Percentiles rank a stretch among this genome's conserved stretches.
Conservation (phyloP, 2,797 vertebrate species). For the Chromis chromis region DNA sequence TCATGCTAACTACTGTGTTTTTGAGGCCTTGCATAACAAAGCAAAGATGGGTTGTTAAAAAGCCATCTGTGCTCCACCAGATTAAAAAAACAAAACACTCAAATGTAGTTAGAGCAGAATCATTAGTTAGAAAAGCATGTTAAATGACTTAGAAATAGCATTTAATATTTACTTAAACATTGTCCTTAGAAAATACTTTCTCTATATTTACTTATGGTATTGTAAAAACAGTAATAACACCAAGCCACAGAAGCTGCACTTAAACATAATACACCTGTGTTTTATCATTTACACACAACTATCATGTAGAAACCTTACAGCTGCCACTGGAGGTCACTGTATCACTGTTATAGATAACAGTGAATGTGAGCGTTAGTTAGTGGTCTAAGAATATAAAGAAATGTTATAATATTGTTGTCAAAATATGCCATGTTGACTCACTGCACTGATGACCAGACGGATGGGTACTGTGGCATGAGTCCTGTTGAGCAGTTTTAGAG, state of each 20-base stretch:
- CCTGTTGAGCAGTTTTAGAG: conserved; percentile 91
- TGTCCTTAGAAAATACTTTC: background rate
- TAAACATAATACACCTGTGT: background rate
- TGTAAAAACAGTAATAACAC: background rate
- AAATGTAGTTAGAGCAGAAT: background rate
- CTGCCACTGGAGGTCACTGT: conserved; percentile 27
- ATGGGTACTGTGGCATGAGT: conserved; percentile 92
- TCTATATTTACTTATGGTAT: background rate
- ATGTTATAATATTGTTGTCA: background rate
- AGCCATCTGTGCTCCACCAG: background rate
- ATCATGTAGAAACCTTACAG: background rate
- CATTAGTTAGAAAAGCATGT: background rate
- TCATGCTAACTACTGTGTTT: background rate
- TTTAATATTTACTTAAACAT: background rate
- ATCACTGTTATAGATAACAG: background rate
- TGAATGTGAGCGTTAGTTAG: background rate
- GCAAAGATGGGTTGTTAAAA: background rate
- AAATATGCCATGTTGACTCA: conserved; percentile 80
- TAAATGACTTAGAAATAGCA: background rate
- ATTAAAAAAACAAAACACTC: background rate
- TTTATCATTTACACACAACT: background rate
- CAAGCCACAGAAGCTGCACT: background rate
- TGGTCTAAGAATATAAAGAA: background rate
- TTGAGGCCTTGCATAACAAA: background rate
- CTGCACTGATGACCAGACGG: conserved; percentile 93